Base-by-base conservation (phyloP, 2,797 vertebrate genomes). In the Podargus strigoides region DNA sequence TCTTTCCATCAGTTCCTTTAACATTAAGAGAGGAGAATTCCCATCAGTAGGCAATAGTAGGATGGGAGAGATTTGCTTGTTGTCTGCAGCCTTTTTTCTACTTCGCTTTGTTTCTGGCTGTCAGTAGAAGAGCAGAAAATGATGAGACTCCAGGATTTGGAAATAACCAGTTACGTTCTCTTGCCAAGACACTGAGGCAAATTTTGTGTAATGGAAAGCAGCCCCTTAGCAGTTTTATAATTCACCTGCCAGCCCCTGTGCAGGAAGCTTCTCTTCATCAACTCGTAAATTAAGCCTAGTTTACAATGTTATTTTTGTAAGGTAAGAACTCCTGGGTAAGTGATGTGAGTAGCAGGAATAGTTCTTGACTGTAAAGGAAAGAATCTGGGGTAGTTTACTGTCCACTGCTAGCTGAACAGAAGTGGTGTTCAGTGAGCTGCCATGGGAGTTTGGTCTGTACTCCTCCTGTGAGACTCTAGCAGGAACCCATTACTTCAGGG, bases 251-350 rank as follows among this genome's bases (percentile, higher is more conserved):
- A 74, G 70, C 37, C 52, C 28, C 22, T 68, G 49, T 73, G 37
- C 87, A 74, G 1, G 24, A 93, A 85, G 75, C 58, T 87, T 87
- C 56, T 92, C 68, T 82, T 77, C 34, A 28, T 87, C 70, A 52
- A 2, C 56, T 73, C 3, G 2, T 91, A 52, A 76, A 70, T 94
- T 85, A 75, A 89, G 39, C 46, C 41, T 89, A 59, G 60, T 85
- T 96, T 70, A 55, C 49, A 23, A 14, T 60, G 52, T 80, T 95
- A 64, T 69, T 94, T 89, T 76, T 89, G 56, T 93, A 92, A 94
- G 75, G 74, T 91, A 89, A 72, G 66, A 83, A 83, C 64, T 74
- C 63, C 68, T 74, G 87, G 47, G 32, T 77, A 44, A 80, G 64
- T 70, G 74, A 47, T 79, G 69, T 26, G 79, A 91, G 68, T 41